Evolutionary conservation across 2,888 invertebrate genomes (phyloP).

Genomic region (Cephus pygmeus): DNA sequence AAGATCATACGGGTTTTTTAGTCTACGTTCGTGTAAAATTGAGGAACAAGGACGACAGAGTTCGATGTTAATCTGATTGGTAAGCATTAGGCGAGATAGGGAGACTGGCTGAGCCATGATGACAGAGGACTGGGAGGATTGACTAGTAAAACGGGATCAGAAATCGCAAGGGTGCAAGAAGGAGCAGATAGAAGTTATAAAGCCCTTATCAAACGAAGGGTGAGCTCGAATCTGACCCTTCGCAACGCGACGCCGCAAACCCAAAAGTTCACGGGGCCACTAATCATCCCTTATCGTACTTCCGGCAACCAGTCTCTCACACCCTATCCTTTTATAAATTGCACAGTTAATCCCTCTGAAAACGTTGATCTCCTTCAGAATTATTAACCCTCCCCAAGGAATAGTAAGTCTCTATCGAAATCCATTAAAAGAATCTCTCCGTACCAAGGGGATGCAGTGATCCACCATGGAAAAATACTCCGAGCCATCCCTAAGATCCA

Average conservation of each 20-base stretch:
- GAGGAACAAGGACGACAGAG: neutral
- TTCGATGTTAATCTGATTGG: neutral
- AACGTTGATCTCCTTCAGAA: neutral
- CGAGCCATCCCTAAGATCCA: neutral
- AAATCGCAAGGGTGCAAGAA: neutral
- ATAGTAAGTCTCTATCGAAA: neutral
- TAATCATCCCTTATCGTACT: conserved; percentile 7
- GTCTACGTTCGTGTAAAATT: neutral
- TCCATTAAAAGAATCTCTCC: neutral
- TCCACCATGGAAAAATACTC: neutral
- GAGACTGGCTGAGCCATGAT: neutral
- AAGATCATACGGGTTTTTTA: neutral
- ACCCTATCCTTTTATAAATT: neutral
- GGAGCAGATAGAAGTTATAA: neutral
- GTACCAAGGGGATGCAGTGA: neutral
- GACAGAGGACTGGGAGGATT: neutral
- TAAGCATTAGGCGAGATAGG: neutral
- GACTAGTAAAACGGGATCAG: neutral
- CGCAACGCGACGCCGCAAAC: neutral
- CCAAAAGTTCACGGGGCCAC: neutral
- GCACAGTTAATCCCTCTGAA: neutral
- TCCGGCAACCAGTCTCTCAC: neutral
- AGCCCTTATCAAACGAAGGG: conserved; percentile 1
- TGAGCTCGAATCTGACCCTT: neutral
- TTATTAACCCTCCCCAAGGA: neutral